Conservation (phyloP, 92 coral and sea anemone species). For the Heliopora coerulea region DNA sequence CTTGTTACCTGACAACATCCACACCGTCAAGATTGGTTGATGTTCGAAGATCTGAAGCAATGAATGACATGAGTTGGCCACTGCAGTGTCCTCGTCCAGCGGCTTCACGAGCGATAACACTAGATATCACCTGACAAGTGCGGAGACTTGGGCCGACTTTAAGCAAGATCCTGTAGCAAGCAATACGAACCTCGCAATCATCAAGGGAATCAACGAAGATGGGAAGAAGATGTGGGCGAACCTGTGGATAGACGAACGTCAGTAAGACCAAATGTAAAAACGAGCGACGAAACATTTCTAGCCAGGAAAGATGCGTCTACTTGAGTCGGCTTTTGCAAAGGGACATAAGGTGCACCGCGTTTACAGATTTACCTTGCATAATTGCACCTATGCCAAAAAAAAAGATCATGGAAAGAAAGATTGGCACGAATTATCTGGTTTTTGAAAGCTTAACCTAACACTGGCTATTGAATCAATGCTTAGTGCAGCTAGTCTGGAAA, state of each 20-base stretch:
- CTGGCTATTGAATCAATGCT: too few relatives aligned
- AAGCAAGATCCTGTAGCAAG: conserved; percentile 60
- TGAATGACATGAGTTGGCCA: conserved; percentile 83
- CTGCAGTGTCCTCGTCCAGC: conserved; percentile 61
- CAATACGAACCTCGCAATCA: conserved; percentile 85
- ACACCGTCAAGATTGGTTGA: conserved; percentile 60
- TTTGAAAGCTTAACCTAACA: too few relatives aligned
- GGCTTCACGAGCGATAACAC: conserved; percentile 62
- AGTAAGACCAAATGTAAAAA: neutral
- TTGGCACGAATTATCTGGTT: too few relatives aligned
- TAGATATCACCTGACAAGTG: conserved; percentile 72
- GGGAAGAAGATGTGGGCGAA: conserved; percentile 43
- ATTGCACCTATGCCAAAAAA: too few relatives aligned
- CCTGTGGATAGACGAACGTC: conserved; percentile 25
- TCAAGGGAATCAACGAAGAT: conserved; percentile 60
- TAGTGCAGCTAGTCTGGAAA: too few relatives aligned
- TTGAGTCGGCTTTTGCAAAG: too few relatives aligned
- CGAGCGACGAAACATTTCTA: neutral
- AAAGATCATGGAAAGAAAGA: too few relatives aligned
- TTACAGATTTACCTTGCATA: too few relatives aligned
- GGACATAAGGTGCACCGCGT: too few relatives aligned
- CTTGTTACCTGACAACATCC: conserved; percentile 27
- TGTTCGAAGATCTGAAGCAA: conserved; percentile 64
- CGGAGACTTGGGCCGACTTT: conserved; percentile 58
- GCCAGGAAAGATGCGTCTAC: too few relatives aligned